Evolutionary conservation across 2,888 invertebrate species (phyloP), one percentile per base, ranked within the genome.

Genomic region (Lepidochitona cinerea): DNA sequence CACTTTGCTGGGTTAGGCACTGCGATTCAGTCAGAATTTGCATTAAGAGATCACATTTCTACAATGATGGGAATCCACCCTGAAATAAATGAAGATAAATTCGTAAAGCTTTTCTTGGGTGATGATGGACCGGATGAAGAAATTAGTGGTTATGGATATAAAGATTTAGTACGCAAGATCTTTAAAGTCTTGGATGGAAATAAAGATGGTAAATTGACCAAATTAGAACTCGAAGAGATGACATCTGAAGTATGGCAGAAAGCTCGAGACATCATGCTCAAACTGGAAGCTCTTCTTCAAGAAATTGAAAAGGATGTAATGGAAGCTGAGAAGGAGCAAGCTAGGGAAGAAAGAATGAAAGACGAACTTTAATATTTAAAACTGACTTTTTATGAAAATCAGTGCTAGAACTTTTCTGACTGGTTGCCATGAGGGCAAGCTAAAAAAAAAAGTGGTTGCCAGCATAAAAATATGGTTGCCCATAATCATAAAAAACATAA

Each of bases 1-100:
- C 59, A 76, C 0, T 84, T 84, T 67, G 64, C 65, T 9, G 84
- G 83, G 0, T 85, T 85, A 75, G 73, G 74, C 36, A 71, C 73
- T 14, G 32, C 76, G 9, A 65, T 71, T 14, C 64, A 74, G 14
- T 69, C 73, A 52, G 73, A 75, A 18, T 76, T 77, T 12, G 41
- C 66, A 5, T 26, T 79, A 0, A 68, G 69, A 76, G 66, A 66
- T 29, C 66, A 66, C 37, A 37, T 66, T 36, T 18, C 14, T 37
- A 18, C 14, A 37, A 37, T 66, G 29, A 35, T 66, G n/a, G 66
- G 66, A 9, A 66, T 66, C 37, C 35, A 66, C 12, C 2, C 2
- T 2, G 37, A 66, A n/a, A 66, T 66, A 1, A 37, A 9, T n/a
- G 37, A 37, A 33, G 36, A 66, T 9, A 35, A 37, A 5, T 35